These are phyloP conservation scores for Meleagris gallopavo DNA, from an alignment of 2,113 vertebrate species.

Conservation along the genomic window DNA sequence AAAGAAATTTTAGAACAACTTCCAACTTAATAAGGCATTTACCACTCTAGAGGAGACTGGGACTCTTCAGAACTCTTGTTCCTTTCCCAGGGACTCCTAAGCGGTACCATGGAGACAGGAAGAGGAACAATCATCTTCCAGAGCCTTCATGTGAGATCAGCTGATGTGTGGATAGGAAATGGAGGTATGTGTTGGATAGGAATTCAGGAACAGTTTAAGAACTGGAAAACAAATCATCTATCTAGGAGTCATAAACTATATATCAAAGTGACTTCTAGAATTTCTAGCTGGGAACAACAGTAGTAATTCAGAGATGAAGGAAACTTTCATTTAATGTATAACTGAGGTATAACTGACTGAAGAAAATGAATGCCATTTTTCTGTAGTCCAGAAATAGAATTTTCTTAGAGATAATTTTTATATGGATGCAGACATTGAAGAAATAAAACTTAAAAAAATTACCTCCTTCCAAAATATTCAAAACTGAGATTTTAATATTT, in stretches of 20 bases:
- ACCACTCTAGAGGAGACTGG: neutral
- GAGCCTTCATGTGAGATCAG: neutral
- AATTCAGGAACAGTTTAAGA: neutral
- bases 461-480: neutral
- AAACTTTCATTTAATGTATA: neutral
- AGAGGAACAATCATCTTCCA: neutral
- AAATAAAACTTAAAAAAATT: neutral
- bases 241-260: neutral
- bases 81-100: neutral
- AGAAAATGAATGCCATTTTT: neutral
- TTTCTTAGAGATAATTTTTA: neutral
- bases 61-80: neutral
- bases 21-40: neutral
- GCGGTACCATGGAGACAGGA: neutral
- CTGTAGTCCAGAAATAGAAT: neutral
- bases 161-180: neutral
- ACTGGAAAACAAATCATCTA: neutral
- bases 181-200: neutral
- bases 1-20: neutral
- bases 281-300: neutral
- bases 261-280: neutral
- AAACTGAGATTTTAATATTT: neutral
- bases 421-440: accelerated
- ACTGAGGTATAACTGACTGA: neutral
- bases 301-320: neutral